Evolutionary conservation across 2,113 vertebrate genomes (phyloP), one percentile per base, ranked within the genome.

Genomic region (Urocynchramus pylzowi): DNA sequence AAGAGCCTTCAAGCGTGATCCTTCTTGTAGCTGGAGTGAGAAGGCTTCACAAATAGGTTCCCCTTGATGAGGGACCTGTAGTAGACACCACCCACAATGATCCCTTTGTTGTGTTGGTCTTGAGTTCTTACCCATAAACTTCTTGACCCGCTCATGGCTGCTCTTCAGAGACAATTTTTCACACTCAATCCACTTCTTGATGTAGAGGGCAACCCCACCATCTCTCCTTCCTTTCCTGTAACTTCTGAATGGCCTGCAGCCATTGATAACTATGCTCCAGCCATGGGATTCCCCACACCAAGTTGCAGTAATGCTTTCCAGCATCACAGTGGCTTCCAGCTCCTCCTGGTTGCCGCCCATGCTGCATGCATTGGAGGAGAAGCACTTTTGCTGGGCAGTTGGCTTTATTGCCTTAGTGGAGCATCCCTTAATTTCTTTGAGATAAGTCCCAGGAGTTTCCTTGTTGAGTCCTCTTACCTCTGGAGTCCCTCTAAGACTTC

Each of bases 1-100:
- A 13, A 59, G 7, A 56, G 14, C 7, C 35, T 75, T 7, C 1
- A 9, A 33, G 5, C 0, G 0, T 1, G 1, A 50, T 50, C 28
- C 2, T 9, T 67, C 28, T 23, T 17, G 10, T 20, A 80, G 33
- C 16, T 67, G 33, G 9, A 60, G 28, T 21, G 44, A 75, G 50
- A 67, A 45, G 7, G 2, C 14, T 90, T 52, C 8, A 5, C 27
- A 39, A 60, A 4, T 9, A 80, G 13, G 11, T 9, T 81, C 8
- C 5, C 13, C 3, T 59, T 54, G 18, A 18, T 26, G 1, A 10
- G 5, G 13, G 9, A 14, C 26, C 8, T 54, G 3, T 26, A 35
- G 3, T 23, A 30, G 10, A 54, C 16, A 54, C 6, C 8, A 39
- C 3, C 3, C 5, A 28, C 16, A 54, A 42, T 2, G 10, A 26